A percentile compares a stretch with the other conserved stretches of the same genome.
Conservation (phyloP, 2,797 vertebrate species). For the Alcedo quadribrachys region DNA sequence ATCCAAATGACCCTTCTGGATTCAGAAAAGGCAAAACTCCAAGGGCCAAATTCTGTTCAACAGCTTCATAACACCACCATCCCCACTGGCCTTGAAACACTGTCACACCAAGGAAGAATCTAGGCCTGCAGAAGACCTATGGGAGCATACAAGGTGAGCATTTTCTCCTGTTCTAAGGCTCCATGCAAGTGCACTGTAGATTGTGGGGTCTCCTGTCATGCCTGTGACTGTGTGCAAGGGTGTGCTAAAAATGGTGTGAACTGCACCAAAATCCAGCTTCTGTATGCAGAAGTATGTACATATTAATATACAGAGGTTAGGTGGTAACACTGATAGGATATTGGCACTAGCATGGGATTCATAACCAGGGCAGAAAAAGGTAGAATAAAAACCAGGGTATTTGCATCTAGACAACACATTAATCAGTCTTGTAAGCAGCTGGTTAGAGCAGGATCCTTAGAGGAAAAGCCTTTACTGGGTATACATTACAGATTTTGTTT, state of each 20-base stretch:
- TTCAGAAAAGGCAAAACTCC: neutral
- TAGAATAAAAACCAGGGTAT: neutral
- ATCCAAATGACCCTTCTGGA: neutral
- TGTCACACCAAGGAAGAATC: neutral
- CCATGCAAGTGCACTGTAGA: neutral
- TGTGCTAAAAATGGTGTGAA: neutral
- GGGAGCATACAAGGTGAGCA: accelerated
- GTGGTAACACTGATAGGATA: neutral
- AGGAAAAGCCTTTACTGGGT: constrained; percentile 38
- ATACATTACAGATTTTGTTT: constrained; percentile 55
- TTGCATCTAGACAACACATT: constrained; percentile 10
- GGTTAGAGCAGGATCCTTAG: neutral
- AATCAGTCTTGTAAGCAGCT: constrained; percentile 40
- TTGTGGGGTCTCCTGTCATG: neutral
- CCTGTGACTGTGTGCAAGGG: neutral
- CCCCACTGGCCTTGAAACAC: neutral
- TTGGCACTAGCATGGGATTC: neutral
- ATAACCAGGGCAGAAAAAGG: constrained; percentile 28
- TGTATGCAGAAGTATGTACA: neutral
- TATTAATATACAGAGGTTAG: neutral
- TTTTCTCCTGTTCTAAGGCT: neutral
- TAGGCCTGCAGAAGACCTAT: neutral
- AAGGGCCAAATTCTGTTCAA: neutral
- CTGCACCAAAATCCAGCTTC: neutral
- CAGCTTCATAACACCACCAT: neutral